Evolutionary conservation across 2,797 vertebrate species (phyloP), one percentile per base, ranked within the genome.

Genomic region (Anomalospiza imberbis): DNA sequence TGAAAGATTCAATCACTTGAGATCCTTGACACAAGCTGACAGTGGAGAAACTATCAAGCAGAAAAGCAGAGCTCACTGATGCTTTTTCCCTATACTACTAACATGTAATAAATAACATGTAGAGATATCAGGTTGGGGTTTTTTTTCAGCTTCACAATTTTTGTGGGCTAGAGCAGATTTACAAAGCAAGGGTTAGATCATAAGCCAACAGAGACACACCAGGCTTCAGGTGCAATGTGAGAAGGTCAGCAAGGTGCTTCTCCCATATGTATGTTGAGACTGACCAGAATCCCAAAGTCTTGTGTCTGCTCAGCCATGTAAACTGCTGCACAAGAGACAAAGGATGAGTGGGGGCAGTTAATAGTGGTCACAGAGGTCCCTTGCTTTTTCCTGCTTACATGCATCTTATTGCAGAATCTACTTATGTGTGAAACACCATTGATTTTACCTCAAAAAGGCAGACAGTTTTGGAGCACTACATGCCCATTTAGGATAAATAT

Each of bases 241-340:
- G 13, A 75, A 89, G 63, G 17, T 28, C 60, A 61, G 40, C 21
- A 68, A 86, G 42, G 44, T 34, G 8, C 20, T 61, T 86, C n/a
- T 74, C 4, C 1, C 68, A n/a, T 0, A 0, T 38, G 24, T 86
- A 2, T 55, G 15, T 29, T 55, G 34, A 72, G 36, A 54, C 22
- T 61, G 55, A 57, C 4, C 74, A 84, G 62, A 86, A 90, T 55
- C n/a, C 48, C 75, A 87, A 28, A 58, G 20, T 62, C 25, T 17
- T 42, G 28, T 40, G 38, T 68, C 34, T 80, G 22, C 25, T 63
- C 38, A 48, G 14, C 20, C 13, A 6, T 1, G 0, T 36, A 62
- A 72, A 61, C 32, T 29, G 34, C 7, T 65, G 44, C 42, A 47
- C 21, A 51, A 44, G 84, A 82, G 54, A 34, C 29, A 31, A 53